These are phyloP conservation scores for Martes martes DNA, from an alignment of 2,113 vertebrate genomes.

Conservation along the genomic window DNA sequence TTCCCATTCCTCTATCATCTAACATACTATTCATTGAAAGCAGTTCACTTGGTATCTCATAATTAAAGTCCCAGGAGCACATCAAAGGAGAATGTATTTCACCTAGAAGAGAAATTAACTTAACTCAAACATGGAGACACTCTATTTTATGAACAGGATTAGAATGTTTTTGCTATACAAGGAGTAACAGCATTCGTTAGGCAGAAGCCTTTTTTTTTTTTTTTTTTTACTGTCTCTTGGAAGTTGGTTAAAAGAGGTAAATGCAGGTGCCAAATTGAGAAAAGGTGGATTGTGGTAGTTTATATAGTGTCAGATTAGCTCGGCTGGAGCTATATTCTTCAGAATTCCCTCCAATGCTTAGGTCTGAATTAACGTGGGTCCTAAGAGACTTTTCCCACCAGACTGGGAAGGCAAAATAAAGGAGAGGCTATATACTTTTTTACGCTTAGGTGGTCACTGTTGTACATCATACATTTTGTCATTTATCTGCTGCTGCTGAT, in stretches of 20 bases:
- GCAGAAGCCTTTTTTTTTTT: neutral
- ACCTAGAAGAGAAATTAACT: neutral
- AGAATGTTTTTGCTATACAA: neutral
- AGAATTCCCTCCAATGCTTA: neutral
- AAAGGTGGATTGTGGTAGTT: neutral
- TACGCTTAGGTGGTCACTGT: neutral
- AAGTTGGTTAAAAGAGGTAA: neutral
- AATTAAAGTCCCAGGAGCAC: neutral
- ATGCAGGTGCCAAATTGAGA: neutral
- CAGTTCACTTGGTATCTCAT: neutral
- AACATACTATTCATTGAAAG: neutral
- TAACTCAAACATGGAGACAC: neutral
- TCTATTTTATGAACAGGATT: neutral
- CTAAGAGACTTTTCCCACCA: neutral
- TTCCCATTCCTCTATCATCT: neutral
- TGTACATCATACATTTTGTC: neutral
- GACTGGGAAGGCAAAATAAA: neutral
- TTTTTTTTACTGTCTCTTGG: neutral
- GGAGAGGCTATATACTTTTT: neutral
- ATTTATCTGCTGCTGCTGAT: neutral
- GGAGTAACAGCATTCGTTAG: neutral
- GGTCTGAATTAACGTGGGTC: neutral
- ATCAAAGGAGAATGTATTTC: neutral
- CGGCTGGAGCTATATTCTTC: neutral
- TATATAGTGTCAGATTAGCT: neutral